A percentile compares a stretch with the other conserved stretches of the same genome.
phyloP scores from a whole-genome alignment of 2,113 vertebrate genomes.

The Hoplias malabaricus region DNA sequence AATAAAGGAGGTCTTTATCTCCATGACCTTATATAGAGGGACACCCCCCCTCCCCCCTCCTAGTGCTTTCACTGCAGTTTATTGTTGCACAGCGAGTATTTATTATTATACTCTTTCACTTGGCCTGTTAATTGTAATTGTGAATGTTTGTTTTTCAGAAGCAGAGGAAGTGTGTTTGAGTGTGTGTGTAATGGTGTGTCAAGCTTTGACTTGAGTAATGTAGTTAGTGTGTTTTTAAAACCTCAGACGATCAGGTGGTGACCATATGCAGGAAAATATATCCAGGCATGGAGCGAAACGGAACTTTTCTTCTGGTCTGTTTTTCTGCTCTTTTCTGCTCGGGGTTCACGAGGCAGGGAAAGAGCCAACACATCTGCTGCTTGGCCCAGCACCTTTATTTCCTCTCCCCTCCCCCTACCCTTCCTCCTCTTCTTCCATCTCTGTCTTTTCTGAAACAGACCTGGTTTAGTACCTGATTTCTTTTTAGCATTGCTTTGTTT shows the following conservation, averaged over 20 bases:
- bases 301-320: constrained; percentile 38
- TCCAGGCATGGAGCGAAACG: constrained; percentile 17
- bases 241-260: constrained; percentile 32
- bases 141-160: not conserved
- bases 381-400: constrained; percentile 45
- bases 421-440: constrained; percentile 1
- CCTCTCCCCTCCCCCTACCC: not conserved
- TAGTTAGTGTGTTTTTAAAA: constrained; percentile 3
- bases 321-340: constrained; percentile 20
- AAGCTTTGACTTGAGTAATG: constrained; percentile 8
- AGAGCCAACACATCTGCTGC: constrained; percentile 61
- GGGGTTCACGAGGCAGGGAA: constrained; percentile 41
- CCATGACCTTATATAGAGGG: not conserved
- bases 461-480: not conserved
- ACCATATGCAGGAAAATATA: constrained; percentile 33
- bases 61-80: not conserved
- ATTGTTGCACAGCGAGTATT: not conserved
- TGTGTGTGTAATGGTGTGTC: not conserved
- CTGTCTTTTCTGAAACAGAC: not conserved
- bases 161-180: not conserved
- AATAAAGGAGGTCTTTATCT: not conserved
- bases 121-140: not conserved
- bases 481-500: not conserved
- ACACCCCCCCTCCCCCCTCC: not conserved
- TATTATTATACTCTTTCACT: not conserved